Base-by-base conservation (phyloP, 2,888 invertebrate genomes). In the Crematogaster levior region DNA sequence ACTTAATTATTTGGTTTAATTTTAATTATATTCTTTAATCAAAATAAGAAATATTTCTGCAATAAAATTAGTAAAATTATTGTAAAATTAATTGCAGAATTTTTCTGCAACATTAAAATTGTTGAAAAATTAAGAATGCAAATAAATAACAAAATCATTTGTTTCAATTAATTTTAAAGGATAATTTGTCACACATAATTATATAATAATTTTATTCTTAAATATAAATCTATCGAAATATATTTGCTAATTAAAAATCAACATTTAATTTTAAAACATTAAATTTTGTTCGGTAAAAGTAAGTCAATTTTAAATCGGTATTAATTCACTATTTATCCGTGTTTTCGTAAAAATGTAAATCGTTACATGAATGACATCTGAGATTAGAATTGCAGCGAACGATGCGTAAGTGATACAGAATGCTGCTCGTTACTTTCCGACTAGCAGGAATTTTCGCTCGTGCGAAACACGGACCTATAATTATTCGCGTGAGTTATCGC, bases 401-500 rank as follows among this genome's bases (percentile, higher is more conserved):
- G 34, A 37, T 6, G n/a, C 24, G 48, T 58, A 80, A 80, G n/a
- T 70, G 70, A 46, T 40, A 48, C 48, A 70, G 61, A 53, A 70
- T 70, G 40, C 15, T 21, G 43, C 24, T 24, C n/a, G 53, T 56
- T 79, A 56, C 30, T 66, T 68, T 58, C 43, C 30, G 21, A 18
- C 40, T 79, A 18, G 58, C 18, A 21, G 73, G 37, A 60, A 74
- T 74, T 60, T 60, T 74, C 60, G 43, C 21, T 30, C 60, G 40
- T 72, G 56, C 53, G 58, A 60, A 60, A 60, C 73, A 15, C 34
- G 30, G 18, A 24, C 46, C 73, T 74, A 74, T 74, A 74, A 74
- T 74, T 74, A 74, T 43, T 46, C 73, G 46, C 37, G 21, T 46
- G 73, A 73, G 73, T 2, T 74, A 74, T 74, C 73, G 60, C 21